phyloP scores from a whole-genome alignment of 2,113 vertebrate species.

The Jacana jacana region DNA sequence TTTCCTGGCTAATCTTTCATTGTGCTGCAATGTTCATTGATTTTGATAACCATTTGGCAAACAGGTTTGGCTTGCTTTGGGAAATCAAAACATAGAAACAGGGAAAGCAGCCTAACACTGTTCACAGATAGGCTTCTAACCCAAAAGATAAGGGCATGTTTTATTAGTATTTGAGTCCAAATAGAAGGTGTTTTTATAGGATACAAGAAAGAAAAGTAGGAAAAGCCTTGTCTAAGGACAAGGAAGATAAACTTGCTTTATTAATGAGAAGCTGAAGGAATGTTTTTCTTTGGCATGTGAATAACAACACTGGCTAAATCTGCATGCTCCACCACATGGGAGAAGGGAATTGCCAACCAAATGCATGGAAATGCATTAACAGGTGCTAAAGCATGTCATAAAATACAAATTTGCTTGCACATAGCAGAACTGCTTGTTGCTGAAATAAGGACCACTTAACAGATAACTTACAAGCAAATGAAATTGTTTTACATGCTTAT shows the following conservation, averaged over 20 bases:
- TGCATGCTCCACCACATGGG: accelerated
- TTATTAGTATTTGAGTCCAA: neutral
- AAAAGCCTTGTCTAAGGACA: neutral
- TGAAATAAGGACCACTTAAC: neutral
- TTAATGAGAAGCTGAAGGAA: neutral
- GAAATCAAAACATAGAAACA: neutral
- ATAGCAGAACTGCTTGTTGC: neutral
- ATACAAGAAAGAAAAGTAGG: neutral
- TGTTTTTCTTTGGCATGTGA: neutral
- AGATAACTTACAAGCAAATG: neutral
- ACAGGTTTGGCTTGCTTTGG: neutral
- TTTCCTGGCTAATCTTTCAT: neutral
- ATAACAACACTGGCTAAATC: neutral
- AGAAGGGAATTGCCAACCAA: neutral
- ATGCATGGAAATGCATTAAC: neutral
- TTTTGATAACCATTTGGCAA: conserved; percentile 2
- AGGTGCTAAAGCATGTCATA: neutral
- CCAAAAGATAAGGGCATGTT: neutral
- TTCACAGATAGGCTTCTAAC: neutral
- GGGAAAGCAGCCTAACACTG: neutral
- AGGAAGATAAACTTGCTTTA: neutral
- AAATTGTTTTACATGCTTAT: neutral
- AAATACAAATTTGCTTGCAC: neutral
- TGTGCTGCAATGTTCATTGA: neutral
- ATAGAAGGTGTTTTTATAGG: neutral